Evolutionary conservation across 2,888 invertebrate species (phyloP).

Genomic region (Julus scandinavius): DNA sequence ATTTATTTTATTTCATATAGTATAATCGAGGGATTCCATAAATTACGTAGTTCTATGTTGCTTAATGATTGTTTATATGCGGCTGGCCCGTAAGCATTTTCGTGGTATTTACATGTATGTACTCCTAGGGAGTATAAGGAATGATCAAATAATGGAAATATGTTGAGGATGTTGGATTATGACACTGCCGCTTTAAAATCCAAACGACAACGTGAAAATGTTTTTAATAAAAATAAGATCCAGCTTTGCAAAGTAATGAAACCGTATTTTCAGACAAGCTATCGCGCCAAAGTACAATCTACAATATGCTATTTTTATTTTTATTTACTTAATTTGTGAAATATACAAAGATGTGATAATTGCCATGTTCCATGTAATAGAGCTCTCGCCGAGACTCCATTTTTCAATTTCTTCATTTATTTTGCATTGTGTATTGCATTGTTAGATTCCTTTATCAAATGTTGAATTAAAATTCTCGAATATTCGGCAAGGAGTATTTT

Average conservation of each 20-base stretch:
- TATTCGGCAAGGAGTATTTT: background rate
- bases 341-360: background rate
- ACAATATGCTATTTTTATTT: background rate
- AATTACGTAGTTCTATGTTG: background rate
- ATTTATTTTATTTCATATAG: background rate
- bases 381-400: background rate
- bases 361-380: background rate
- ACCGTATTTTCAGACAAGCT: background rate
- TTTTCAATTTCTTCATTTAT: background rate
- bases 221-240: background rate
- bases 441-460: background rate
- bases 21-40: conserved; percentile 26
- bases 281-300: background rate
- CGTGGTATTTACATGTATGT: background rate
- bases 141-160: too few relatives aligned
- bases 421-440: background rate
- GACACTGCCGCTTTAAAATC: background rate
- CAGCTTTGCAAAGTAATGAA: background rate
- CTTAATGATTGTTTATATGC: background rate
- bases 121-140: background rate
- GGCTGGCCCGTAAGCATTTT: background rate
- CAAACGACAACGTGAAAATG: background rate
- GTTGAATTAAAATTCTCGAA: background rate
- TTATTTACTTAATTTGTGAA: background rate
- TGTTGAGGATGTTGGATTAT: background rate